Conservation (phyloP, 2,797 vertebrate genomes). For the Hippoglossus hippoglossus region DNA sequence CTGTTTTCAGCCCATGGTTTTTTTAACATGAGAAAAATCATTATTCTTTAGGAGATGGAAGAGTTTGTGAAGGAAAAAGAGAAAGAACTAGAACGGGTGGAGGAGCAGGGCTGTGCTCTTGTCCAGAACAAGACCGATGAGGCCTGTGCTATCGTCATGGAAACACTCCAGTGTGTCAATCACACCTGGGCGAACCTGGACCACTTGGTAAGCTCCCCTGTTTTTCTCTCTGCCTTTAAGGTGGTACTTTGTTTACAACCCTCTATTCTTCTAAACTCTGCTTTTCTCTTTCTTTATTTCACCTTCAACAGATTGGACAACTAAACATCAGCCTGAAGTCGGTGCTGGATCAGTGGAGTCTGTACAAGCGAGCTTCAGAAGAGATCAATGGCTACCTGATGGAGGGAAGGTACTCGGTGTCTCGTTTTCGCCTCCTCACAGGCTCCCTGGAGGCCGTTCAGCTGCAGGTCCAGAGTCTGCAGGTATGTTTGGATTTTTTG, state of each 20-base stretch:
- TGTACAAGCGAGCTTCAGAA: slow-evolving; percentile 90
- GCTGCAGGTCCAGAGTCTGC: slow-evolving; percentile 92
- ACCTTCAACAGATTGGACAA: slow-evolving; percentile 85
- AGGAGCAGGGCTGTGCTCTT: slow-evolving; percentile 90
- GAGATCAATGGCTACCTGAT: slow-evolving; percentile 91
- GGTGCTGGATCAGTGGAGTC: slow-evolving; percentile 91
- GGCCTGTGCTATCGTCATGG: slow-evolving; percentile 86
- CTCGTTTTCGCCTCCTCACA: slow-evolving; percentile 91
- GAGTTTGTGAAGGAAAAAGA: slow-evolving; percentile 92
- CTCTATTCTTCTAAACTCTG: background rate
- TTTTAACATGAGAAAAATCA: slow-evolving; percentile 11
- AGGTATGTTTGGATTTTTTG: slow-evolving; percentile 80
- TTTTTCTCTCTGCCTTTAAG: slow-evolving; percentile 4
- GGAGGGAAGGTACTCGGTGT: slow-evolving; percentile 94
- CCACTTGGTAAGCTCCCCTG: slow-evolving; percentile 83
- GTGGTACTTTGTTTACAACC: background rate
- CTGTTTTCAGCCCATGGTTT: background rate
- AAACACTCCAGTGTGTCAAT: slow-evolving; percentile 88
- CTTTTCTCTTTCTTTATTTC: background rate
- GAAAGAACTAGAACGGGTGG: slow-evolving; percentile 92
- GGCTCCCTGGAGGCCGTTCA: slow-evolving; percentile 96
- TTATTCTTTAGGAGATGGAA: slow-evolving; percentile 89
- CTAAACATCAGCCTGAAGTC: slow-evolving; percentile 90
- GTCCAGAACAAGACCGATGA: slow-evolving; percentile 93
- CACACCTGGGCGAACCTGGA: slow-evolving; percentile 93